Evolutionary conservation across 2,113 vertebrate genomes (phyloP).

Genomic region (Hippopotamus amphibius): DNA sequence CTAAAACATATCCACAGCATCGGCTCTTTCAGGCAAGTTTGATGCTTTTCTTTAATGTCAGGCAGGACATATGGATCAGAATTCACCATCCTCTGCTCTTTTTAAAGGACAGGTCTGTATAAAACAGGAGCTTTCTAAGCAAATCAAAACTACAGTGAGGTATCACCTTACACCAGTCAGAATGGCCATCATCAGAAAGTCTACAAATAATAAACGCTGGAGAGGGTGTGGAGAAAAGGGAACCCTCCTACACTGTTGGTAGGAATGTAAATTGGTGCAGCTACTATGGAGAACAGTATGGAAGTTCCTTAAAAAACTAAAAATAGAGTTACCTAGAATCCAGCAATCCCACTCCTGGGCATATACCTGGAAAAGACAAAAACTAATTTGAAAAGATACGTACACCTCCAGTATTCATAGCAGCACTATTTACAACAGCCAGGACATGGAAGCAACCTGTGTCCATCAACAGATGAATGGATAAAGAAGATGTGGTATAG

Average conservation of each 20-base stretch:
- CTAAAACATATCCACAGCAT: not conserved
- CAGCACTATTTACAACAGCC: not conserved
- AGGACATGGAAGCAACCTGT: not conserved
- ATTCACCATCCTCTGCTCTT: not conserved
- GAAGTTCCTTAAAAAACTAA: not conserved
- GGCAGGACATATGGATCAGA: not conserved
- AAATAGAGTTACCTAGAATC: not conserved
- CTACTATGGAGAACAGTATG: not conserved
- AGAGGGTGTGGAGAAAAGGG: not conserved
- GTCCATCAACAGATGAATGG: not conserved
- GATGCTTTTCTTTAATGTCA: not conserved
- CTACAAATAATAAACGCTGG: not conserved
- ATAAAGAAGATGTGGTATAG: not conserved
- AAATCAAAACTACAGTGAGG: not conserved
- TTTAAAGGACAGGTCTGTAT: not conserved
- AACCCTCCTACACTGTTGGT: not conserved
- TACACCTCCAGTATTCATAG: not conserved
- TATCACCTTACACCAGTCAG: not conserved
- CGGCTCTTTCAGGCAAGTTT: accelerated
- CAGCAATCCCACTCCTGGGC: not conserved
- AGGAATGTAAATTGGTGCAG: not conserved
- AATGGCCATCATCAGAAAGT: not conserved
- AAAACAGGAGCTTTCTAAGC: not conserved
- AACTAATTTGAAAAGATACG: not conserved
- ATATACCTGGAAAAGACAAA: not conserved